Base-by-base conservation (phyloP, 2,888 invertebrate species). In the Scaptodrosophila latifasciaeformis region DNA sequence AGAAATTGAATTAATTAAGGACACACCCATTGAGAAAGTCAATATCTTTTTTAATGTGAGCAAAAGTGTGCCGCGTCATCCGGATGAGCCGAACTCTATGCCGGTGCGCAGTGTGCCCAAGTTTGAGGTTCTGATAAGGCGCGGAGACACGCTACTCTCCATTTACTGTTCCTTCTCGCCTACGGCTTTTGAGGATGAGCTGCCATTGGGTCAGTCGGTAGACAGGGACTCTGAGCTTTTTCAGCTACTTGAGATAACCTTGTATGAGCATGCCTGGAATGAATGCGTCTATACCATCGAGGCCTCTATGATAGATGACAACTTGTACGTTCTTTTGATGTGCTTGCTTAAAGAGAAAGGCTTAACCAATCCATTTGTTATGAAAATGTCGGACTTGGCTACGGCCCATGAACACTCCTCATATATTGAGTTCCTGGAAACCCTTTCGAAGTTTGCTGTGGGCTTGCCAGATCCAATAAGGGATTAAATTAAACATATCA, bases 391-490 rank as follows among this genome's bases (percentile, higher is more conserved):
- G 0, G 65, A 70, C 9, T 34, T 67, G 53, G 65, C 70, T 15
- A 67, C 69, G 6, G 44, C 49, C 1, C 70, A 60, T 10, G 70
- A 69, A 12, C 70, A 69, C 39, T 45, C 49, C 7, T 18, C 62
- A n/a, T 69, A 69, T 5, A 60, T 70, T 10, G 59, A 60, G 5
- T 70, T 69, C 12, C 43, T 69, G 39, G 65, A 69, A 31, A 69
- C 58, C 24, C 35, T 70, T 4, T 59, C 64, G 1, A 65, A 60
- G 2, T 31, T 27, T n/a, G 49, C 53, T 15, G 15, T 54, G 9
- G 65, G 59, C 7, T 4, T 53, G 34, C 34, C 18, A 15, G 13
- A 34, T 4, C 27, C 27, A 9, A 27, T 27, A 5, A 27, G 9
- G 27, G 9, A n/a, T n/a, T n/a, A n/a, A n/a, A n/a, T 29, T 2